Evolutionary conservation across 2,888 invertebrate species (phyloP), one percentile per base, ranked within the genome.

Genomic region (Torymus aiolomorphi): DNA sequence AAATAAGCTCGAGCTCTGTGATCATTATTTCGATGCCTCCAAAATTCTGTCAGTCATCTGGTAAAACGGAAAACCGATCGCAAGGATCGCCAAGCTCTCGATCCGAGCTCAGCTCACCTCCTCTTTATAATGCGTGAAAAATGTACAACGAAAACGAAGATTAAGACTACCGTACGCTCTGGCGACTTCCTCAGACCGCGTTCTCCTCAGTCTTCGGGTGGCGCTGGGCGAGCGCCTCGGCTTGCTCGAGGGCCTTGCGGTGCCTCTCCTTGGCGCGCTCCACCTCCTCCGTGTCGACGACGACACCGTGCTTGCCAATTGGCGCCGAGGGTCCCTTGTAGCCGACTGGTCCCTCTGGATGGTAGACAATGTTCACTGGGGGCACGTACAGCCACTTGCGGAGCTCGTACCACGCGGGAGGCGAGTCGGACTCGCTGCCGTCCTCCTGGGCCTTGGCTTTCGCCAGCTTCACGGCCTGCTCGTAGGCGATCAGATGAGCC

Each of bases 401-500:
- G 2, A 16, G 3, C 63, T 80, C 63, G 52, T 73, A 73, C 76
- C 76, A 76, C 2, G 63, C 42, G 14, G 42, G 51, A 16, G 52
- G 24, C 0, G 16, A 18, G 12, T 65, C 57, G 52, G n/a, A 10
- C 14, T 18, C 63, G 4, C 10, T 12, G 1, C 24, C 18, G 31
- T 57, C 52, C 5, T 59, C 52, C 0, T 61, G 49, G 1, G 61
- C 24, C 0, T 61, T 56, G 1, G 61, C 24, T 51, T 71, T 83
- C 14, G 87, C 84, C 57, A 84, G 87, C 72, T 89, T 86, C 52
- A 88, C 86, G 66, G 88, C 90, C 63, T 88, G 85, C 11, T 89
- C 89, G 77, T 88, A 88, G 16, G 89, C 89, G 3, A 87, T 86
- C 13, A 90, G 84, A 84, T 91, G 91, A n/a, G 90, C 90, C 42